A percentile compares a stretch with the other conserved stretches of the same genome.
Conservation (phyloP, 2,797 vertebrate species). For the Novumbra hubbsi region DNA sequence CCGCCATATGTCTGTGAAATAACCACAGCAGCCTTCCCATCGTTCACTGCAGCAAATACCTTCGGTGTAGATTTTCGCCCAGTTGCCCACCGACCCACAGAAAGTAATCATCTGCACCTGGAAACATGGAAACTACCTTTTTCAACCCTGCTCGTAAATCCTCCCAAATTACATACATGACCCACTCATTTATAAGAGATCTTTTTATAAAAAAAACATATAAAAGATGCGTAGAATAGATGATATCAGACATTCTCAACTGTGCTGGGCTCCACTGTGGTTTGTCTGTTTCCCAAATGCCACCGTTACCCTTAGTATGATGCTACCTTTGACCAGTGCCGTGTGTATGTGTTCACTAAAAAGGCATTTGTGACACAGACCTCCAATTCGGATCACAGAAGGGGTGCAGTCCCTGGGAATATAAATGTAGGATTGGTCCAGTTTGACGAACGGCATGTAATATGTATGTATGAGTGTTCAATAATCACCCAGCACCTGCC, state of each 20-base stretch:
- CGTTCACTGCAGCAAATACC: background rate
- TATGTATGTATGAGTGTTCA: constrained; percentile 6
- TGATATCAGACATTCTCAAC: background rate
- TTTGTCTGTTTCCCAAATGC: background rate
- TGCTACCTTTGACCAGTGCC: background rate
- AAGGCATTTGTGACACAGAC: background rate
- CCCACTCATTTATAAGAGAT: background rate
- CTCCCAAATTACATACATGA: background rate
- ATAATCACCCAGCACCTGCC: constrained; percentile 7
- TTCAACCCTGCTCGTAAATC: background rate
- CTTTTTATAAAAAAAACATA: background rate
- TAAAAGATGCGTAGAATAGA: background rate
- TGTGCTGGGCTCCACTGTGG: background rate
- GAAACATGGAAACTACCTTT: background rate
- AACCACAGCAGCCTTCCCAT: background rate
- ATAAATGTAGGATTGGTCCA: background rate
- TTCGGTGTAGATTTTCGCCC: background rate
- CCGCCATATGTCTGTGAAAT: background rate
- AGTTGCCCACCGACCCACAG: background rate
- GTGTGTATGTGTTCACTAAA: background rate
- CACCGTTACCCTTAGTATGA: background rate
- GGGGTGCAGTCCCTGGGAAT: background rate
- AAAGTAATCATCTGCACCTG: background rate
- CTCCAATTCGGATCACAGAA: background rate
- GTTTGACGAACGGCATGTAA: constrained; percentile 8